These are phyloP conservation scores for Enteromius fasciolatus DNA, from an alignment of 2,797 vertebrate genomes.

Conservation along the genomic window DNA sequence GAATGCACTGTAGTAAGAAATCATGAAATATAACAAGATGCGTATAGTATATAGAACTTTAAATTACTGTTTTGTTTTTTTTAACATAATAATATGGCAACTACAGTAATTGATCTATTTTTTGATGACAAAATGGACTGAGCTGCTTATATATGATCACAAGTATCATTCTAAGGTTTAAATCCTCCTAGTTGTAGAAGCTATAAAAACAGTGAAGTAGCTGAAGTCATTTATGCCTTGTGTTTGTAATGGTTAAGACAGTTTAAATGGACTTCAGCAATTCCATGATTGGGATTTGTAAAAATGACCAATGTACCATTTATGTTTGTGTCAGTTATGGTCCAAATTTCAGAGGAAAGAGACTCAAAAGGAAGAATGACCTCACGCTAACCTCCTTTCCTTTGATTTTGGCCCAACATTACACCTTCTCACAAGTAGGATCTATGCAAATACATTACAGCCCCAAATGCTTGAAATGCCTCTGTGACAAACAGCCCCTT, in stretches of 20 bases:
- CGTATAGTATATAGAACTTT: not conserved
- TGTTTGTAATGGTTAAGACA: not conserved
- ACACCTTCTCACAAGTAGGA: constrained; percentile 49
- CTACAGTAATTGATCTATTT: too few relatives aligned
- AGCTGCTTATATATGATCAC: not conserved
- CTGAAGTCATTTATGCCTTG: not conserved
- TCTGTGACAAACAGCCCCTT: constrained; percentile 29
- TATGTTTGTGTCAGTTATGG: not conserved
- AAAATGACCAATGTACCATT: not conserved
- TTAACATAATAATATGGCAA: not conserved
- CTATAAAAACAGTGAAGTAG: not conserved
- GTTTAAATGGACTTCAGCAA: not conserved
- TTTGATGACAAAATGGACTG: not conserved
- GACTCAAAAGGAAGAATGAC: constrained; percentile 22
- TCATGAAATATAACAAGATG: not conserved
- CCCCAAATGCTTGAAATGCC: constrained; percentile 33
- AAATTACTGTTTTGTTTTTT: not conserved
- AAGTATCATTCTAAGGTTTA: not conserved
- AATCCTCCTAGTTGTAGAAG: not conserved
- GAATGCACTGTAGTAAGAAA: too few relatives aligned
- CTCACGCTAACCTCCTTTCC: constrained; percentile 9
- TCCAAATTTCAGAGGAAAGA: constrained; percentile 1
- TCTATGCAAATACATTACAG: constrained; percentile 46
- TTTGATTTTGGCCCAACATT: constrained; percentile 21
- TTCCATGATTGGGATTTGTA: not conserved